Base-by-base conservation (phyloP, 2,797 vertebrate genomes). In the Hippocampus kuda region DNA sequence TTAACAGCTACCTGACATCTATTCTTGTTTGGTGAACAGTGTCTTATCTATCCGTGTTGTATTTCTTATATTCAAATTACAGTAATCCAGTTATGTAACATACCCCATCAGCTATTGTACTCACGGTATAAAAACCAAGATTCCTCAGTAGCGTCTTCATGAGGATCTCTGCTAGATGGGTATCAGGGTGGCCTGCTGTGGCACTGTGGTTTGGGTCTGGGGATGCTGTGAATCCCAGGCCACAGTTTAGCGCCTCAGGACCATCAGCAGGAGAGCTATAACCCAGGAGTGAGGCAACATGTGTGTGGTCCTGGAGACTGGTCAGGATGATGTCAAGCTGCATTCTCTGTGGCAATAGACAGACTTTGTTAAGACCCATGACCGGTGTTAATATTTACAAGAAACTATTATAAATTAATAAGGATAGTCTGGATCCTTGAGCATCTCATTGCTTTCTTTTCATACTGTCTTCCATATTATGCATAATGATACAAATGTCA, bases 271-370 rank as follows among this genome's bases (percentile, higher is more conserved):
- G 90, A 27, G 83, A 89, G 82, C 92, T 92, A 84, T 92, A 93
- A 1, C 92, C 92, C 59, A 93, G 85, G 11, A 93, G 85, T 0
- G 91, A 93, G 10, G 92, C 92, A 74, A 93, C 91, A 1, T 93
- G 92, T 69, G 91, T 91, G 86, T 93, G 91, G 75, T 93, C 92
- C 85, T 93, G 92, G 1, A 93, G 90, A 59, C 92, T 93, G 75
- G 91, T 93, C 77, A 93, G 85, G 81, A 93, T 92, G 70, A 93
- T 93, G 83, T 93, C 92, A n/a, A 93, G 83, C 70, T 98, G 95
- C 95, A 98, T 98, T 84, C 95, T 91, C 95, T 98, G 83, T 3
- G 20, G 63, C n/a, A 49, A 4, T 6, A 73, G 18, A 60, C 26
- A 72, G 4, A 66, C 54, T 30, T 20, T 65, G 53, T 13, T 30